Percentiles rank a stretch among this genome's conserved stretches.
Evolutionary conservation across 2,113 vertebrate genomes (phyloP).

Genomic region (Columba janthina): DNA sequence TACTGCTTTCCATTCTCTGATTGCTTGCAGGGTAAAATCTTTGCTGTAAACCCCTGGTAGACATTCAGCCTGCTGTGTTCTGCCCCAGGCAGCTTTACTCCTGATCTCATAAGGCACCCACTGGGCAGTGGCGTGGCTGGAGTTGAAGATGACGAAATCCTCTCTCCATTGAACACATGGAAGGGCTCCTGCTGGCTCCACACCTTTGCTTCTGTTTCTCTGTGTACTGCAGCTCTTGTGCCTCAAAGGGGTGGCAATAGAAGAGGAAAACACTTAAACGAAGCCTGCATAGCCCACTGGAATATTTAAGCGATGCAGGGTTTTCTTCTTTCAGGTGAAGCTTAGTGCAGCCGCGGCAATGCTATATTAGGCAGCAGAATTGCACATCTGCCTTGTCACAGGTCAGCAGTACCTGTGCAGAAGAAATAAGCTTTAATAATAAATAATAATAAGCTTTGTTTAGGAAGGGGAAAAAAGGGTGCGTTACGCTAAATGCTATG

Average conservation of each 20-base stretch:
- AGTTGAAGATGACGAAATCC: background rate
- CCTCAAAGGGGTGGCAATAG: background rate
- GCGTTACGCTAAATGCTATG: background rate
- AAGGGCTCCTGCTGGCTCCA: background rate
- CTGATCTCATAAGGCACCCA: background rate
- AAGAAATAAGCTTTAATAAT: background rate
- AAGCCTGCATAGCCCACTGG: background rate
- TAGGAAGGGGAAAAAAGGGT: background rate
- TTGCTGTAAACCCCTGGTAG: background rate
- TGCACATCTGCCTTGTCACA: background rate
- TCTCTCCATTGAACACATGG: background rate
- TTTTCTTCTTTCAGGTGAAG: background rate
- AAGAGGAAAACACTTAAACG: background rate
- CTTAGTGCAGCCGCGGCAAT: background rate
- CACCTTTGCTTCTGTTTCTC: background rate
- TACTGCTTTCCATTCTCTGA: conserved; percentile 2
- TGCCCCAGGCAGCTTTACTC: background rate
- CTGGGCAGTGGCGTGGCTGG: background rate
- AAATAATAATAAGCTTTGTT: background rate
- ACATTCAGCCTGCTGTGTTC: conserved; percentile 2
- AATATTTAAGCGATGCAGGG: background rate
- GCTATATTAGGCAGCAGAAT: background rate
- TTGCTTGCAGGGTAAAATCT: background rate
- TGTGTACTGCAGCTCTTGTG: background rate
- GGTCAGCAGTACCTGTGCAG: background rate